These are phyloP conservation scores for Morbakka virulenta DNA, from an alignment of 30 jellyfish, hydroid and myxozoan genomes.

Conservation along the genomic window DNA sequence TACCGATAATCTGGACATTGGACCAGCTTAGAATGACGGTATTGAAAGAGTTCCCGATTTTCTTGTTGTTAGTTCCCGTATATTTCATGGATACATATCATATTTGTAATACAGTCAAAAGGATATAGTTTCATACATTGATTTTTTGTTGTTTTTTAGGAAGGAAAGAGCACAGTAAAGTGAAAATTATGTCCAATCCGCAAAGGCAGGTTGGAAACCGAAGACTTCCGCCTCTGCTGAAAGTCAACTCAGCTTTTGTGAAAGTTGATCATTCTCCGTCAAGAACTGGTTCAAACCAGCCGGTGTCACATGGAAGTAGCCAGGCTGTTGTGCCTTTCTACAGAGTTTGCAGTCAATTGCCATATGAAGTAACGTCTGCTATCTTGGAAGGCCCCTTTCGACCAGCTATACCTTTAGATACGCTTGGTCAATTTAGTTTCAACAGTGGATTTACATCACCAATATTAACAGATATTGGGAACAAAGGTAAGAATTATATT, in stretches of 20 bases:
- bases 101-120: too few species aligned
- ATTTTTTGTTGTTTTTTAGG: too few species aligned
- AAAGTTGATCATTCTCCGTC: constrained; percentile 28
- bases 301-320: not conserved
- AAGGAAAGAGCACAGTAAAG: too few species aligned
- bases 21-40: too few species aligned
- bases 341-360: constrained; percentile 16
- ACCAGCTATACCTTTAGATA: constrained; percentile 56
- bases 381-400: constrained; percentile 68
- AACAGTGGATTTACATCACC: not conserved
- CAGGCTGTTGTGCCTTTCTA: not conserved
- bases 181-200: constrained; percentile 76
- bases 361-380: constrained; percentile 42
- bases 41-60: too few species aligned
- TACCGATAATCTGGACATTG: too few species aligned
- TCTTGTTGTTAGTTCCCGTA: too few species aligned
- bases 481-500: not conserved
- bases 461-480: not conserved
- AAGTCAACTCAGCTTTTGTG: constrained; percentile 25
- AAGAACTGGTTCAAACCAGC: not conserved
- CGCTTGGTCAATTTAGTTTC: constrained; percentile 25
- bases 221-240: constrained; percentile 83
- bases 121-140: too few species aligned
- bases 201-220: constrained; percentile 86
- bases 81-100: too few species aligned